phyloP scores from a whole-genome alignment of 1,140 invertebrate genomes.

The Cotesia chilonis region DNA sequence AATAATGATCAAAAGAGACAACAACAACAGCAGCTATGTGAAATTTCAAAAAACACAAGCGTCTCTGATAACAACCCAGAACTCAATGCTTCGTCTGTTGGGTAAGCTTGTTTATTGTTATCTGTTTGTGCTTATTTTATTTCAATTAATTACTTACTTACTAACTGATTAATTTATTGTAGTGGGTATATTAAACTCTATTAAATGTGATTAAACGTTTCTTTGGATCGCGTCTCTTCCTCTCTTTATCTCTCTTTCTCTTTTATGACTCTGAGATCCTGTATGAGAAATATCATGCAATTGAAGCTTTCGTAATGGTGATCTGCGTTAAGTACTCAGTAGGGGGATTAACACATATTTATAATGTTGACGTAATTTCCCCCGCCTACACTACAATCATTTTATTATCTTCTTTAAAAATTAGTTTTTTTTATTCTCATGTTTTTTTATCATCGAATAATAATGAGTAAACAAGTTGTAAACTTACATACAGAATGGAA shows the following conservation, averaged over 20 bases:
- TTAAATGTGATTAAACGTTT: slow-evolving; percentile 3
- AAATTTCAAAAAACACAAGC: slow-evolving; percentile 26
- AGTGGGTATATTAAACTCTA: too few relatives aligned
- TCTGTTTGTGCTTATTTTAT: background rate
- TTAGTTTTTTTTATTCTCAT: background rate
- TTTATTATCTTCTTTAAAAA: slow-evolving; percentile 6
- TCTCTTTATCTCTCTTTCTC: slow-evolving; percentile 25
- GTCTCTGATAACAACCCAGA: slow-evolving; percentile 47
- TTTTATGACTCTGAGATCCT: slow-evolving; percentile 20
- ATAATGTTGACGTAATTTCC: slow-evolving; percentile 34
- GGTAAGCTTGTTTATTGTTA: slow-evolving; percentile 46
- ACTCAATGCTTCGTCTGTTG: slow-evolving; percentile 51
- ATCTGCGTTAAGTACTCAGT: slow-evolving; percentile 22
- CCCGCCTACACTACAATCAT: slow-evolving; percentile 35
- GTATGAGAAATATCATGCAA: slow-evolving; percentile 53
- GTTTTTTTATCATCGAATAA: slow-evolving; percentile 10
- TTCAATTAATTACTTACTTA: background rate
- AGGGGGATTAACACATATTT: slow-evolving; percentile 18
- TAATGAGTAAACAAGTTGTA: slow-evolving; percentile 2
- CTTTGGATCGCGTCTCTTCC: background rate
- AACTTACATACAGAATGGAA: background rate
- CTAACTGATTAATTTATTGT: background rate
- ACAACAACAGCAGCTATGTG: slow-evolving; percentile 22
- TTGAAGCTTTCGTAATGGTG: slow-evolving; percentile 49
- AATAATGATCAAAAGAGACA: slow-evolving; percentile 38